phyloP scores from a whole-genome alignment of 2,888 invertebrate species.

The Drosophila merina region DNA sequence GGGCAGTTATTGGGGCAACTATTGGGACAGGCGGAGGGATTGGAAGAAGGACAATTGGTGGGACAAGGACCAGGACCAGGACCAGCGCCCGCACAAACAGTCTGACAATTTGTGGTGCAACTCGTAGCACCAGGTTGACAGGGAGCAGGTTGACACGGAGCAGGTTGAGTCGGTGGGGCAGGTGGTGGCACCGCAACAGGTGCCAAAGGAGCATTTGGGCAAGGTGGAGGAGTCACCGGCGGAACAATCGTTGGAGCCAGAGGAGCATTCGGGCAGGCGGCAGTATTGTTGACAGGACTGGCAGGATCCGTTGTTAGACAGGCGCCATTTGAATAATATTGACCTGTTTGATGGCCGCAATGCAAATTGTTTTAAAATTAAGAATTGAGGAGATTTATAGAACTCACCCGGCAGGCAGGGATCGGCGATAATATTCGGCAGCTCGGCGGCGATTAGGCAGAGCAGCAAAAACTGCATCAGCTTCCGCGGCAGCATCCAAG shows the following conservation, averaged over 20 bases:
- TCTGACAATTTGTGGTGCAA: neutral
- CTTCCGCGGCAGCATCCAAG: conserved; percentile 25
- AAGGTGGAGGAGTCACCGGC: neutral
- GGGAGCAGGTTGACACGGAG: neutral
- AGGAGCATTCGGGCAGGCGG: conserved; percentile 16
- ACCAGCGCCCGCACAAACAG: neutral
- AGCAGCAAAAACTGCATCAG: conserved; percentile 38
- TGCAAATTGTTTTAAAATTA: neutral
- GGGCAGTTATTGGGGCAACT: conserved; percentile 18
- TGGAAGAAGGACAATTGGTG: conserved; percentile 7
- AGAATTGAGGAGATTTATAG: too few species aligned
- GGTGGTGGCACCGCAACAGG: neutral
- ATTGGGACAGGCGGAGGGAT: too few species aligned
- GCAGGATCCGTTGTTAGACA: neutral
- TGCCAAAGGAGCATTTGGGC: neutral
- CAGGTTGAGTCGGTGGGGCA: neutral
- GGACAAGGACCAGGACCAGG: conserved; percentile 19
- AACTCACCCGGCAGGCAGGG: conserved; percentile 27
- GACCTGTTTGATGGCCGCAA: conserved; percentile 2
- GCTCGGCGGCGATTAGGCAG: conserved; percentile 15
- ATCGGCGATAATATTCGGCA: conserved; percentile 12
- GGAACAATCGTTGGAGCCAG: neutral
- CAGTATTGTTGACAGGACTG: neutral
- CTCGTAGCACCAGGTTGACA: neutral
- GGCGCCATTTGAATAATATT: neutral